Percentiles rank a stretch among this genome's conserved stretches.
These are phyloP conservation scores for Syngnathus acus DNA, from an alignment of 2,797 vertebrate species.

Conservation along the genomic window DNA sequence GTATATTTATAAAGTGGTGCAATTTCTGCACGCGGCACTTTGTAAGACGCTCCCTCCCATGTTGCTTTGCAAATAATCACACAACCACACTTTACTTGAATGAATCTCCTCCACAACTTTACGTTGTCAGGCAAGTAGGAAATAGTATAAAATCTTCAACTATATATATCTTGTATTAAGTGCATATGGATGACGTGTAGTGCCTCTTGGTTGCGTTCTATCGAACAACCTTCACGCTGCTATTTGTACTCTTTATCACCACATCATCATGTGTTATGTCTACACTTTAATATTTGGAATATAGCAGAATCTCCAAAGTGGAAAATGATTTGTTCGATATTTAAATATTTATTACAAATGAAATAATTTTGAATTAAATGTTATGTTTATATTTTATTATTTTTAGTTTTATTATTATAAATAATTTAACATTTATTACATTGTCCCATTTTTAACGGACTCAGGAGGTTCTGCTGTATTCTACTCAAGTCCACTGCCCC, in stretches of 20 bases:
- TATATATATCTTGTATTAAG: slow-evolving; percentile 18
- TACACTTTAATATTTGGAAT: neutral
- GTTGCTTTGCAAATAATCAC: neutral
- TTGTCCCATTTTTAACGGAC: neutral
- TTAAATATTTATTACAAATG: no score
- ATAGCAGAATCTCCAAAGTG: no score
- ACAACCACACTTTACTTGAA: slow-evolving; percentile 43
- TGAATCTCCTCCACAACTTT: slow-evolving; percentile 33
- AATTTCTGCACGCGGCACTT: slow-evolving; percentile 78
- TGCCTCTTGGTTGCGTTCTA: slow-evolving; percentile 48
- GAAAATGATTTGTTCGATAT: no score
- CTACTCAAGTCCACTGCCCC: neutral
- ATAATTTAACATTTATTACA: neutral
- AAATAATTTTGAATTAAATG: neutral
- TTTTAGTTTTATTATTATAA: neutral
- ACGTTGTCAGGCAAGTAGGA: neutral
- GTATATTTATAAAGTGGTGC: slow-evolving; percentile 74
- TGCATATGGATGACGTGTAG: slow-evolving; percentile 58
- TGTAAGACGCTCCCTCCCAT: slow-evolving; percentile 35
- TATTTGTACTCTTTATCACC: slow-evolving; percentile 21
- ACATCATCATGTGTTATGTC: neutral
- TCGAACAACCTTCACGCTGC: slow-evolving; percentile 49
- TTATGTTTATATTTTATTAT: neutral
- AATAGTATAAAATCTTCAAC: neutral
- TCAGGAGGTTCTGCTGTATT: neutral